Evolutionary conservation across 2,888 invertebrate species (phyloP).

Genomic region (Thera britannica): DNA sequence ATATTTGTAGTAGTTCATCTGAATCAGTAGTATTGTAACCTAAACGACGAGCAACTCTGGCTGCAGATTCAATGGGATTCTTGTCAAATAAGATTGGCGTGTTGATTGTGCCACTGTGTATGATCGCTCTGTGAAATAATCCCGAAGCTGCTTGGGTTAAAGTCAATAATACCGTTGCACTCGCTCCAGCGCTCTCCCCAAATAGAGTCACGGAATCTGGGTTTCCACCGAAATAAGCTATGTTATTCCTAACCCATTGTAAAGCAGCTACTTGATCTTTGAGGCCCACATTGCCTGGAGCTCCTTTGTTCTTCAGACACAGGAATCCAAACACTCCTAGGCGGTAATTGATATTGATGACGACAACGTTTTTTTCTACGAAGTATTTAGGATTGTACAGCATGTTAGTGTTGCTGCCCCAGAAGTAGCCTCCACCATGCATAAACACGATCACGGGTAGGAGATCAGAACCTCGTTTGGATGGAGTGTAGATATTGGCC

Average conservation of each 20-base stretch:
- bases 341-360: conserved; percentile 55
- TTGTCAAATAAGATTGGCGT: conserved; percentile 46
- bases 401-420: conserved; percentile 48
- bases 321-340: conserved; percentile 55
- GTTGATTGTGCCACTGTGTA: conserved; percentile 54
- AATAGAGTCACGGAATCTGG: conserved; percentile 47
- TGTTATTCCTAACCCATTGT: conserved; percentile 54
- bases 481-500: conserved; percentile 14
- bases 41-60: conserved; percentile 43
- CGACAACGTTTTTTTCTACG: conserved; percentile 48
- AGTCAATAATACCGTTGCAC: conserved; percentile 40
- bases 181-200: conserved; percentile 23
- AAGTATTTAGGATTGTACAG: conserved; percentile 54
- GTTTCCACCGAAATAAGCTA: conserved; percentile 53
- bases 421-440: conserved; percentile 50
- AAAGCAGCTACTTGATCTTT: conserved; percentile 56
- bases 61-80: conserved; percentile 44
- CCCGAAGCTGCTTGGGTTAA: conserved; percentile 50
- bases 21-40: conserved; percentile 47
- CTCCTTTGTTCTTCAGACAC: conserved; percentile 49
- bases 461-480: neutral
- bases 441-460: conserved; percentile 42
- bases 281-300: conserved; percentile 54
- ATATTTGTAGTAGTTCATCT: conserved; percentile 48
- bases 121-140: conserved; percentile 56